phyloP scores from a whole-genome alignment of 2,113 vertebrate species.

The Sarotherodon lohbergeri region DNA sequence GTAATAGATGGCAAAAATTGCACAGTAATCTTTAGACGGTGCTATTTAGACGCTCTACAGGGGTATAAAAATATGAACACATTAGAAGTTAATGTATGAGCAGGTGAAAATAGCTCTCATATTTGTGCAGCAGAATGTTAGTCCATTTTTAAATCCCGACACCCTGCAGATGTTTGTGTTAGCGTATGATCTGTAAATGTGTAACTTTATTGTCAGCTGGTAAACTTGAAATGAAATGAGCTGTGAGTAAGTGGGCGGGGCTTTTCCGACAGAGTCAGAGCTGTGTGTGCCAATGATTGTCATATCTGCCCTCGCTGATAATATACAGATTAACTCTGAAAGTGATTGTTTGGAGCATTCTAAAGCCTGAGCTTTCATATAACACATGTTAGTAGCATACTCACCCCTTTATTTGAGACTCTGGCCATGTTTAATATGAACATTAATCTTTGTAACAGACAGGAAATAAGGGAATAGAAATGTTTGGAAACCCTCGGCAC shows the following conservation, averaged over 20 bases:
- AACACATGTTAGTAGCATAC: not conserved
- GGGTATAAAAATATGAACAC: not conserved
- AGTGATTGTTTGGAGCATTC: not conserved
- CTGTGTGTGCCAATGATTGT: not conserved
- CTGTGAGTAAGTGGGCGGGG: not conserved
- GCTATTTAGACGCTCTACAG: not conserved
- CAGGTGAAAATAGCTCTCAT: not conserved
- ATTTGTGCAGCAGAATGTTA: not conserved
- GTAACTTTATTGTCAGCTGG: not conserved
- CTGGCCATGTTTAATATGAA: not conserved
- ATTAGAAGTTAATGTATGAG: not conserved
- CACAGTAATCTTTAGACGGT: not conserved
- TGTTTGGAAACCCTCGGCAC: not conserved
- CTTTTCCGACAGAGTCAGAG: not conserved
- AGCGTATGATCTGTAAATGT: not conserved
- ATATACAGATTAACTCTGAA: not conserved
- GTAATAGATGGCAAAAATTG: not conserved
- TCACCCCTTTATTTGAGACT: not conserved
- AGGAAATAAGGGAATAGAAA: not conserved
- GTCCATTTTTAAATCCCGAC: not conserved
- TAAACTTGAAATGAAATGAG: not conserved
- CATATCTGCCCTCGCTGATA: not conserved
- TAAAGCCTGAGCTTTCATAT: not conserved
- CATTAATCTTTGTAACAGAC: not conserved
- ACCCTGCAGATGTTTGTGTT: not conserved